Percentiles rank a stretch among this genome's conserved stretches.
Conservation (phyloP, 2,797 vertebrate species). For the Pagetopsis macropterus region DNA sequence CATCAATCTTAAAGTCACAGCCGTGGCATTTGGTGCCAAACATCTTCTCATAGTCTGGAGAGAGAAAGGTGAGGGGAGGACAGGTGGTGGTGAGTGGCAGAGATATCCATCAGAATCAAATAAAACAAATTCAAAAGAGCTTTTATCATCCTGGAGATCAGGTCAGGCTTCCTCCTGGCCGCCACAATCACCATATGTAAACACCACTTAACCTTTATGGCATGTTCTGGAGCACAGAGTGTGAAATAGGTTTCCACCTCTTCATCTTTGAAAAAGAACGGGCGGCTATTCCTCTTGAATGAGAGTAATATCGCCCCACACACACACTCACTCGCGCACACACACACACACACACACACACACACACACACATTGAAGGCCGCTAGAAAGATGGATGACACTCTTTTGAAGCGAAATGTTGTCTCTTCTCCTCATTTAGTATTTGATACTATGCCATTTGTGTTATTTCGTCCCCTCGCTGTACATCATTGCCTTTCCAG, state of each 20-base stretch:
- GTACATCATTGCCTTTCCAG: constrained; percentile 44
- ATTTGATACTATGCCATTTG: constrained; percentile 34
- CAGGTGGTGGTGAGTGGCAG: background rate
- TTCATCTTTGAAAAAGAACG: constrained; percentile 44
- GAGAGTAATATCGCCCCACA: constrained; percentile 12
- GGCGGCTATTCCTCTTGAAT: constrained; percentile 24
- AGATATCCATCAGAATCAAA: constrained; percentile 32
- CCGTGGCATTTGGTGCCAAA: constrained; percentile 99
- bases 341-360: background rate
- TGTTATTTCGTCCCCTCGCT: constrained; percentile 50
- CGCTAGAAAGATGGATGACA: constrained; percentile 37
- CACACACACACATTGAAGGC: constrained; percentile 6
- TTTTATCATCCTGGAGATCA: constrained; percentile 23
- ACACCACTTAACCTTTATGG: constrained; percentile 40
- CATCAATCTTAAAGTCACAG: constrained; percentile 99
- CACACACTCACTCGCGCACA: background rate
- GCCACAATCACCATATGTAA: constrained; percentile 22
- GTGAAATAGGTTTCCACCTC: constrained; percentile 38
- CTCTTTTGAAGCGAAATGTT: constrained; percentile 26
- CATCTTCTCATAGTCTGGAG: constrained; percentile 98
- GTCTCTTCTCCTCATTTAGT: constrained; percentile 27
- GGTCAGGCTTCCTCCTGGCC: constrained; percentile 26
- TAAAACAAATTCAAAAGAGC: constrained; percentile 25
- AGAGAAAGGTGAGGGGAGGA: background rate
- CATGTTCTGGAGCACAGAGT: constrained; percentile 18